phyloP scores from a whole-genome alignment of 2,888 invertebrate genomes.

The Drosophila atripex region DNA sequence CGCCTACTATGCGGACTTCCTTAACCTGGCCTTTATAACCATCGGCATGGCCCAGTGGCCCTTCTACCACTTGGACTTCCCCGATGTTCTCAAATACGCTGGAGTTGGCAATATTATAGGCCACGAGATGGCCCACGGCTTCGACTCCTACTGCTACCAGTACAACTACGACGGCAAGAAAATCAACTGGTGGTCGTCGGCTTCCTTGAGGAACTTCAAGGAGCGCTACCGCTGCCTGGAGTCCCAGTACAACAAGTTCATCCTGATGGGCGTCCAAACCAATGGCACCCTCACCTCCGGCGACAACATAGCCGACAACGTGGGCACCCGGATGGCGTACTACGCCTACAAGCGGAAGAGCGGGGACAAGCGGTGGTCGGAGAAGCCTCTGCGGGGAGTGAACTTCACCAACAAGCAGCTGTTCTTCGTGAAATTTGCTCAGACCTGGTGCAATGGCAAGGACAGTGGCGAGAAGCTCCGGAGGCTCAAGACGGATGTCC shows the following conservation, averaged over 20 bases:
- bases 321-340: slow-evolving; percentile 94
- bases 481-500: slow-evolving; percentile 95
- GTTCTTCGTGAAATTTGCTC: slow-evolving; percentile 97
- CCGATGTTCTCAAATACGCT: slow-evolving; percentile 75
- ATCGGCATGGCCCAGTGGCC: slow-evolving; percentile 80
- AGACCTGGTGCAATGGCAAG: slow-evolving; percentile 84
- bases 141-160: slow-evolving; percentile 78
- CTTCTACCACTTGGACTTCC: slow-evolving; percentile 73
- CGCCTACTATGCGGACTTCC: slow-evolving; percentile 80
- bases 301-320: slow-evolving; percentile 96
- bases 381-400: slow-evolving; percentile 90
- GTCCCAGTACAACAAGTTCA: slow-evolving; percentile 80
- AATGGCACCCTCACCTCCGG: slow-evolving; percentile 85
- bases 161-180: slow-evolving; percentile 79
- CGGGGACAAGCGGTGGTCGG: slow-evolving; percentile 83
- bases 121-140: slow-evolving; percentile 81
- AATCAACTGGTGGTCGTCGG: slow-evolving; percentile 78
- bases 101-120: slow-evolving; percentile 80
- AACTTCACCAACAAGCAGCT: slow-evolving; percentile 94
- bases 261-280: slow-evolving; percentile 71
- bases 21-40: slow-evolving; percentile 78
- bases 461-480: slow-evolving; percentile 64
- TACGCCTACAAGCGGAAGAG: slow-evolving; percentile 89
- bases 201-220: slow-evolving; percentile 76
- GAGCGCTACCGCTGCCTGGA: slow-evolving; percentile 81